Percentiles rank a stretch among this genome's conserved stretches.
Conservation (phyloP, 2,113 vertebrate species). For the Sakesphorus luctuosus region DNA sequence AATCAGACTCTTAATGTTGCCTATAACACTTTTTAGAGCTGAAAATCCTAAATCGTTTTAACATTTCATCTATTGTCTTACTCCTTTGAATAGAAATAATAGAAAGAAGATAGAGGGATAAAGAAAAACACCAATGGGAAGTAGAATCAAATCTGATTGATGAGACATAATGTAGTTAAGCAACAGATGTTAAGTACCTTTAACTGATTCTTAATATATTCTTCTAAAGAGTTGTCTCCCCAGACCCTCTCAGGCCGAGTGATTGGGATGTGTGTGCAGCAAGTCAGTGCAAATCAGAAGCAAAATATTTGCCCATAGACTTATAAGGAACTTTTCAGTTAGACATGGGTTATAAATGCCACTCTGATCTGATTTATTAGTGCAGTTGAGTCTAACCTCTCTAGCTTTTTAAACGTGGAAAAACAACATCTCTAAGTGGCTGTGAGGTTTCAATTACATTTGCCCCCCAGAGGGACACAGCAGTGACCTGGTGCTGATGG, state of each 20-base stretch:
- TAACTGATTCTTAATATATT: slow-evolving; percentile 49
- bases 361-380: slow-evolving; percentile 19
- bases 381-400: slow-evolving; percentile 38
- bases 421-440: slow-evolving; percentile 58
- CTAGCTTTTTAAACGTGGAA: slow-evolving; percentile 26
- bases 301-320: background rate
- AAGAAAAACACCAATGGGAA: slow-evolving; percentile 37
- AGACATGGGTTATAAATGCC: background rate
- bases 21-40: background rate
- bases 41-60: background rate
- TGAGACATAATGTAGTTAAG: slow-evolving; percentile 56
- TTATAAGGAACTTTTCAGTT: background rate
- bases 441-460: slow-evolving; percentile 69
- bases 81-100: slow-evolving; percentile 37
- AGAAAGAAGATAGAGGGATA: slow-evolving; percentile 6
- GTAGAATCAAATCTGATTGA: slow-evolving; percentile 43
- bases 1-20: slow-evolving; percentile 15
- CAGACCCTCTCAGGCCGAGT: background rate
- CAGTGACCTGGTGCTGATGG: slow-evolving; percentile 66
- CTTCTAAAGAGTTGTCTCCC: slow-evolving; percentile 32
- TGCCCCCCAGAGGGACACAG: slow-evolving; percentile 8
- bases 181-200: slow-evolving; percentile 60
- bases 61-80: slow-evolving; percentile 36
- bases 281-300: slow-evolving; percentile 1
- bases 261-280: background rate